Base-by-base conservation (phyloP, 2,797 vertebrate species). In the Phalloptychus januarius region DNA sequence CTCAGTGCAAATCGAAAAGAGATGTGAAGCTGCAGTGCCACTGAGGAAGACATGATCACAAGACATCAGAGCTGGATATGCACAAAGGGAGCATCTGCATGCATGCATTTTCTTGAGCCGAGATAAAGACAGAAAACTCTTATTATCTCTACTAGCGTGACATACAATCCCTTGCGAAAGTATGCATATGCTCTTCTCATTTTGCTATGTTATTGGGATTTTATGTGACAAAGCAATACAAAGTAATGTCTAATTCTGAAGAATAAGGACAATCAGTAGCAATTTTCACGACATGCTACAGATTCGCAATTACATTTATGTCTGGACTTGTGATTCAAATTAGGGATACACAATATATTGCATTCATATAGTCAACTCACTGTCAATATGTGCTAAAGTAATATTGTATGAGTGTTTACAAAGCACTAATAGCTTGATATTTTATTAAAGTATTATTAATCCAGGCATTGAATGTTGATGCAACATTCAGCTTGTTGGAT, bases 1-100 rank as follows among this genome's bases (percentile, higher is more conserved):
- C 75, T 94, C 85, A 93, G 88, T 82, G 65, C 72, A 88, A 89
- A 92, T 88, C 58, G 70, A 91, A 92, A 76, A 72, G 71, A 85
- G 85, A 86, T 84, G 86, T 72, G 76, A 65, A 76, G 86, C 80
- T 54, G n/a, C 56, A 74, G 61, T 85, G 82, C 89, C 79, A 83
- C 63, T 69, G 71, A 77, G 69, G 52, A 85, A 50, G 36, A 78
- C 10, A 23, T 38, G 72, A 71, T 81, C 78, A 80, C 70, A 76
- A 65, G 75, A 86, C 38, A 78, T 79, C 67, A 80, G 33, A 84
- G 74, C 33, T 69, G 48, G 56, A 75, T 67, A 50, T 31, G 69
- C 45, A 81, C 44, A 84, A 79, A 78, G 72, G 40, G 69, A 79
- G 56, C 33, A 63, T 71, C 74, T 79, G 42, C 12, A 52, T 74